Base-by-base conservation (phyloP, 2,888 invertebrate species). In the Drosophila mulleri region DNA sequence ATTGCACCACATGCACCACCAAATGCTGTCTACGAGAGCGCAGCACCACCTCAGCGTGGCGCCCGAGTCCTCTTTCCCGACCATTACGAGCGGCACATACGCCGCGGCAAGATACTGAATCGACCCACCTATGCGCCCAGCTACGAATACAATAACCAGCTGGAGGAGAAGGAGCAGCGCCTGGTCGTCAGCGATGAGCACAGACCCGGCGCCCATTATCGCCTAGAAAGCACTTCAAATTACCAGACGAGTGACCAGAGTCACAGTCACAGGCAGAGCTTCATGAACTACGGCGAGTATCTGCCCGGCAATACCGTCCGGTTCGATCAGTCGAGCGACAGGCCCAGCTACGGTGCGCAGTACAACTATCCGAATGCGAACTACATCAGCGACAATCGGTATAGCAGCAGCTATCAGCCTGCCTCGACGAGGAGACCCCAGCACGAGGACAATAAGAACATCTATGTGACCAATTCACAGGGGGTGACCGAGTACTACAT, bases 41-140 rank as follows among this genome's bases (percentile, higher is more conserved):
- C 76, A 58, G 88, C 88, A n/a, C 88, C 89, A 29, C 89, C 89
- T 0, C 84, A 88, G 42, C 87, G 89, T 16, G 81, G 89, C 14
- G 82, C 88, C 9, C 83, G 91, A 62, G 92, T 93, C 74, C 92
- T 94, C 53, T 94, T 94, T 78, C 94, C 94, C 5, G 94, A 94
- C 80, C 92, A 94, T 67, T 91, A 91, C 23, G 87, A 90, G 9
- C 75, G 76, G 20, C 79, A 86, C 47, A 87, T 91, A 63, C 90
- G 92, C 26, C 81, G 80, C 18, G 92, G 91, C 0, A 92, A 90
- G 81, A 93, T 93, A 37, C 72, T 93, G 14, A 92, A 89, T 68
- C 81, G 85, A 47, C 91, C 91, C 6, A 80, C 79, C 26, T 85
- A 90, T 63, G 91, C 83, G 4, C 81, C 75, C 65, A 80, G 77